Conservation (phyloP, 1,140 invertebrate species). For the Eulimnadia texana region DNA sequence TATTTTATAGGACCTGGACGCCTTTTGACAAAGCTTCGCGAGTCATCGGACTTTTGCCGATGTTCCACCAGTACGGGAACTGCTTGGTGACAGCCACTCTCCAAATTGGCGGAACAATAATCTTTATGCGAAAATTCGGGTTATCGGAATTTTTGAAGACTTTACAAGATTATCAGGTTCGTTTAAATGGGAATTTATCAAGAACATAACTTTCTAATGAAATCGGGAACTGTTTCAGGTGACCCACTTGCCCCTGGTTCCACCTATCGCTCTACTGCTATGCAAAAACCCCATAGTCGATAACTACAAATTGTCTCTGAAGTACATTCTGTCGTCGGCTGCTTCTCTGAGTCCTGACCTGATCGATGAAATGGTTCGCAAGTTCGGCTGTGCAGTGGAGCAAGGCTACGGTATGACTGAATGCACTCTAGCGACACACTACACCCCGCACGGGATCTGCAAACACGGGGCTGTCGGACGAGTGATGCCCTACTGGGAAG, state of each 20-base stretch:
- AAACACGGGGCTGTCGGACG: conserved; percentile 10
- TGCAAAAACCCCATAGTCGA: conserved; percentile 44
- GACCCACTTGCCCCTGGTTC: conserved; percentile 42
- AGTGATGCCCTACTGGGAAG: conserved; percentile 9
- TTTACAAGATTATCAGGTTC: conserved; percentile 45
- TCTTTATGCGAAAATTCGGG: conserved; percentile 62
- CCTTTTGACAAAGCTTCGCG: no score
- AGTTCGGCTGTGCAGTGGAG: not conserved
- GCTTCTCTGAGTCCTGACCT: conserved; percentile 36
- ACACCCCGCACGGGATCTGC: not conserved
- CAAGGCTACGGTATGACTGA: conserved; percentile 18
- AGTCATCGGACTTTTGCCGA: conserved; percentile 10
- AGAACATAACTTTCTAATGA: not conserved
- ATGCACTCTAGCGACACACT: conserved; percentile 6
- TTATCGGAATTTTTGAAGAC: conserved; percentile 44
- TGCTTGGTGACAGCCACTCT: conserved; percentile 1
- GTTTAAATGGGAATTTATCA: not conserved
- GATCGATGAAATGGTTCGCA: conserved; percentile 21
- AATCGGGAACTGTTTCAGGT: no score
- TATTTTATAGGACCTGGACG: no score
- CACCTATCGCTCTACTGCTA: conserved; percentile 45
- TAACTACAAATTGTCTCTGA: conserved; percentile 39
- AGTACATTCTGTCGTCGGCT: conserved; percentile 40
- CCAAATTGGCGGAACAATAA: conserved; percentile 43
- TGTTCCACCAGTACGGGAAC: conserved; percentile 16